phyloP scores from a whole-genome alignment of 2,888 invertebrate species.

The Catocala fraxini region DNA sequence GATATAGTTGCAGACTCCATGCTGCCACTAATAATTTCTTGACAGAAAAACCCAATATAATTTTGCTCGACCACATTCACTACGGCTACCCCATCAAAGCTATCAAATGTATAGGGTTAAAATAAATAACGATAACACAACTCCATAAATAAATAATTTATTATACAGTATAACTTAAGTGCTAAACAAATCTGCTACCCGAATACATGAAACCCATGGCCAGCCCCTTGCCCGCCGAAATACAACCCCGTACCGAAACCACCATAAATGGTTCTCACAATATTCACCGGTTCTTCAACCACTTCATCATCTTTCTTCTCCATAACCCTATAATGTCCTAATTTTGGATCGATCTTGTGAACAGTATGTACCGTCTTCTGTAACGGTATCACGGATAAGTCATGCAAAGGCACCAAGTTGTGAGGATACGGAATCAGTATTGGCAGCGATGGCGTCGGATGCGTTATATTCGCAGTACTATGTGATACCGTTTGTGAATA shows the following conservation, averaged over 20 bases:
- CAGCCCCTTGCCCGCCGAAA: conserved; percentile 79
- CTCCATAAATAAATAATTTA: conserved; percentile 36
- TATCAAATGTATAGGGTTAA: not conserved
- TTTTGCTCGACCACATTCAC: no score
- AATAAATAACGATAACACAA: not conserved
- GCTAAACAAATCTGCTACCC: conserved; percentile 53
- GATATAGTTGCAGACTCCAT: no score
- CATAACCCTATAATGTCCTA: conserved; percentile 54
- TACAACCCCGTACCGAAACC: conserved; percentile 76
- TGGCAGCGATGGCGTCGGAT: conserved; percentile 57
- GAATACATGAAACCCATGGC: conserved; percentile 78
- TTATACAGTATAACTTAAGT: conserved; percentile 17
- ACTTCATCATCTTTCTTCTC: conserved; percentile 62
- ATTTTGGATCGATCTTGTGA: conserved; percentile 52
- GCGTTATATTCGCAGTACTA: conserved; percentile 59
- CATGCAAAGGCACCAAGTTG: conserved; percentile 69
- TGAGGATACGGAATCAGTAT: conserved; percentile 68
- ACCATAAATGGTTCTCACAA: conserved; percentile 72
- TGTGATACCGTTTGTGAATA: conserved; percentile 63
- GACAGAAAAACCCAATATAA: no score
- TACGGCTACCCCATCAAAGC: no score
- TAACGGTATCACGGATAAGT: conserved; percentile 76
- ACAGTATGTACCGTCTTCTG: conserved; percentile 58
- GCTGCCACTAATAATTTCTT: no score
- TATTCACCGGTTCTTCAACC: conserved; percentile 60